Evolutionary conservation across 2,113 vertebrate species (phyloP).

Genomic region (Cynoglossus semilaevis): DNA sequence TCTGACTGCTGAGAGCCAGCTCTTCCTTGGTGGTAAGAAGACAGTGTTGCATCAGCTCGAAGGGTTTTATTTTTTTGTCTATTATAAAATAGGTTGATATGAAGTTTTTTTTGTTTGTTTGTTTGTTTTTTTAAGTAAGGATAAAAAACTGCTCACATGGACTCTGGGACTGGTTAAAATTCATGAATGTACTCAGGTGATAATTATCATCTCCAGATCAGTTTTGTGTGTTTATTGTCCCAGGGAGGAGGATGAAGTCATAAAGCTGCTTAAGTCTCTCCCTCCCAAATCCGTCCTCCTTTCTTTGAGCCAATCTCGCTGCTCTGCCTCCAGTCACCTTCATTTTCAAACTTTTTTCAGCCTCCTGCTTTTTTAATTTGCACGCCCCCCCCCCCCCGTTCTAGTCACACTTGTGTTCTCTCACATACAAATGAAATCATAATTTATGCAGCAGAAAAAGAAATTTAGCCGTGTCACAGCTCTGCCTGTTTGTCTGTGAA

Average conservation of each 20-base stretch:
- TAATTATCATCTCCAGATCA: slow-evolving; percentile 42
- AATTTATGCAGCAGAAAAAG: neutral
- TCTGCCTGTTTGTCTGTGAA: neutral
- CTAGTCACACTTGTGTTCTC: neutral
- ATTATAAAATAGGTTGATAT: neutral
- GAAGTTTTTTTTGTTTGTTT: slow-evolving; percentile 7
- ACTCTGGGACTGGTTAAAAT: slow-evolving; percentile 37
- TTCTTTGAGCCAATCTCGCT: neutral
- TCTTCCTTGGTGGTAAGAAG: slow-evolving; percentile 88
- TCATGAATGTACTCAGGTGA: slow-evolving; percentile 20
- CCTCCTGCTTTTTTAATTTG: neutral
- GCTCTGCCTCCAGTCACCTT: neutral
- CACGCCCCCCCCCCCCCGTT: neutral
- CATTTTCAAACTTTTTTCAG: neutral
- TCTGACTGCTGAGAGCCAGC: slow-evolving; percentile 63
- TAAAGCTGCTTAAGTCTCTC: slow-evolving; percentile 30
- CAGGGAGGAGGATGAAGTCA: slow-evolving; percentile 37
- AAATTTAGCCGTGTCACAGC: neutral
- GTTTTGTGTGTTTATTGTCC: slow-evolving; percentile 32
- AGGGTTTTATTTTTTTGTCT: neutral
- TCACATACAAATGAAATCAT: neutral
- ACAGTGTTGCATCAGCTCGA: neutral
- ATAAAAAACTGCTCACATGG: slow-evolving; percentile 28
- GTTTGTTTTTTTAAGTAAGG: neutral
- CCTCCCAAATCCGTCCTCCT: neutral